Conservation (phyloP, 2,113 vertebrate species). For the Callorhinus ursinus region DNA sequence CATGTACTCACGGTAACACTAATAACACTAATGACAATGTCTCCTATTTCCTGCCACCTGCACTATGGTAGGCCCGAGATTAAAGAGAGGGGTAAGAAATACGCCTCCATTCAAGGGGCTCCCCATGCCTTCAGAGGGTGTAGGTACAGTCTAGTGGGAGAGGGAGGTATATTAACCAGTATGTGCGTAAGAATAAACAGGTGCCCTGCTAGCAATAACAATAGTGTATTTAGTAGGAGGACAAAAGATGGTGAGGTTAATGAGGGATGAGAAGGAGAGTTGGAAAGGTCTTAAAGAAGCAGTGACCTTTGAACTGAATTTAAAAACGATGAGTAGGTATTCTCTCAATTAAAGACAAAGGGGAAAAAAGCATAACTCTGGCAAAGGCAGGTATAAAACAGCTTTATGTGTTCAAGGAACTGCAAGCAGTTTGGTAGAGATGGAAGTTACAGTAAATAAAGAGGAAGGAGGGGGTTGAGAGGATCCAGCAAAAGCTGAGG, state of each 20-base stretch:
- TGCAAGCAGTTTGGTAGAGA: background rate
- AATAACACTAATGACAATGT: background rate
- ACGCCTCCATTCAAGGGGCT: background rate
- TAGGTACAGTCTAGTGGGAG: background rate
- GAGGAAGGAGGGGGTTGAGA: background rate
- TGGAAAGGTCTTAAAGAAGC: slow-evolving; percentile 13
- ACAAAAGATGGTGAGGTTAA: background rate
- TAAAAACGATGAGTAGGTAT: slow-evolving; percentile 6
- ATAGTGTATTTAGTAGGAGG: background rate
- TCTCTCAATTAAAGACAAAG: slow-evolving; percentile 21
- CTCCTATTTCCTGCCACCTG: background rate
- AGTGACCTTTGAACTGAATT: background rate
- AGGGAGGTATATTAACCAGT: background rate
- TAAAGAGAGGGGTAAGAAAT: background rate
- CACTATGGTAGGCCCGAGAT: background rate
- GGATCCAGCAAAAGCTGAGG: background rate
- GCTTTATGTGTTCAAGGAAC: background rate
- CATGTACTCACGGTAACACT: background rate
- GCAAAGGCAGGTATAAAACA: background rate
- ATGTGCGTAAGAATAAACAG: background rate
- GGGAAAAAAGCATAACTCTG: background rate
- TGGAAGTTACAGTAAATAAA: background rate
- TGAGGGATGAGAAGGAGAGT: background rate
- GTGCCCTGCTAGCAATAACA: slow-evolving; percentile 12
- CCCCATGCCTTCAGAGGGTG: background rate